Evolutionary conservation across 1,140 invertebrate genomes (phyloP), one percentile per base, ranked within the genome.

Genomic region (Megathymus violae): DNA sequence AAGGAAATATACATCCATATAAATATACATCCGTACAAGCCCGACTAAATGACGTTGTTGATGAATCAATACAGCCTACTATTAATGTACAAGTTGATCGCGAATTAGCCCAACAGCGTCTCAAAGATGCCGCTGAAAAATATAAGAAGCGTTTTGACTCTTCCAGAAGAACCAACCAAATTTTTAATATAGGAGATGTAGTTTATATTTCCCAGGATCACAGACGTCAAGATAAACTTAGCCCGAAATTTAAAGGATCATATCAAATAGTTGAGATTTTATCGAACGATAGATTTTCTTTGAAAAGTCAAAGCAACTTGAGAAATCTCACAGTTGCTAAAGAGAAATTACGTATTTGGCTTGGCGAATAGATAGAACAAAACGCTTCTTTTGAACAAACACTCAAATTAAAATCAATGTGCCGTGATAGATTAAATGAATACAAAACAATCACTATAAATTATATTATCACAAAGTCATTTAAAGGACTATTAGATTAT

Each of bases 131-230:
- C 11, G 44, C 74, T 13, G 31, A 62, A 6, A 73, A 67, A 65
- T 74, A 61, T 27, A 80, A 77, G 46, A 15, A 52, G n/a, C 66
- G 71, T 47, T 80, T 76, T 46, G 70, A 78, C 50, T 5, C 9
- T 25, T 22, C 17, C 0, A 56, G 78, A 22, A 44, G 76, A 13
- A 48, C 71, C 59, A 76, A 67, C 46, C 63, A 48, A 27, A 38
- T 25, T 25, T 78, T 50, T 51, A 10, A 43, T 7, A 9, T 72
- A 41, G 71, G 76, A n/a, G 58, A 78, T 60, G 59, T 65, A 6
- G 76, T 78, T n/a, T 78, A 75, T 50, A 68, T 78, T 10, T 52
- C 48, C 64, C 74, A 78, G 50, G 62, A 77, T 31, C 76, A 78
- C 60, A 71, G 76, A 25, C 67, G 74, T 3, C 47, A 74, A 50